These are phyloP conservation scores for Sminthurinus aureus DNA, from an alignment of 2,888 invertebrate species.

Conservation along the genomic window DNA sequence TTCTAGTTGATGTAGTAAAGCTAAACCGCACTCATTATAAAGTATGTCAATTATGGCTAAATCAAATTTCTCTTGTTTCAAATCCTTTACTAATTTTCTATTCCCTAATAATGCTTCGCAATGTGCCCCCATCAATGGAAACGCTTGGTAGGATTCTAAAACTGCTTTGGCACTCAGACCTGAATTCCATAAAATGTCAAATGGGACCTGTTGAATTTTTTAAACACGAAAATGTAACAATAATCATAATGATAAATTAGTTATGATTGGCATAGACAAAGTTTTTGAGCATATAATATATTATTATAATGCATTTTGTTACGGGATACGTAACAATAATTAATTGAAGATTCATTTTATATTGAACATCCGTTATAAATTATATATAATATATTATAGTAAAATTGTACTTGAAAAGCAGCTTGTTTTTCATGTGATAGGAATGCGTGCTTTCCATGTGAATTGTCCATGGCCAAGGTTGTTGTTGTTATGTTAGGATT, in stretches of 20 bases:
- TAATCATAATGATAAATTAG: too few relatives aligned
- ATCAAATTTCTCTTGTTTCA: slow-evolving; percentile 58
- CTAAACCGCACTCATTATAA: slow-evolving; percentile 61
- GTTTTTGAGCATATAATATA: too few relatives aligned
- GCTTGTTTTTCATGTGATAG: slow-evolving; percentile 59
- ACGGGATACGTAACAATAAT: too few relatives aligned
- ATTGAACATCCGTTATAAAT: too few relatives aligned
- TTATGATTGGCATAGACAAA: too few relatives aligned
- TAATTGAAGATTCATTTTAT: too few relatives aligned
- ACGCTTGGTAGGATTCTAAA: slow-evolving; percentile 58
- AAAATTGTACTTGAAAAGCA: slow-evolving; percentile 53
- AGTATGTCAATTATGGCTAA: slow-evolving; percentile 61
- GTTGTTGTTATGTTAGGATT: slow-evolving; percentile 59
- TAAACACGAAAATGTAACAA: too few relatives aligned
- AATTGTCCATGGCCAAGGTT: slow-evolving; percentile 60
- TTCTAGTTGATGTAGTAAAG: slow-evolving; percentile 60
- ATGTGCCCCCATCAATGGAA: slow-evolving; percentile 59
- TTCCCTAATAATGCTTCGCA: slow-evolving; percentile 61
- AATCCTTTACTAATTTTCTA: slow-evolving; percentile 49
- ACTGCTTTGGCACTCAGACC: slow-evolving; percentile 58
- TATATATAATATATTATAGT: too few relatives aligned
- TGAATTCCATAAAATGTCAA: slow-evolving; percentile 59
- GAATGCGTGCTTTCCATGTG: slow-evolving; percentile 58
- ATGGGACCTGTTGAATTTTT: slow-evolving; percentile 59
- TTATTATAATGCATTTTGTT: too few relatives aligned